A percentile compares a stretch with the other conserved stretches of the same genome.
Conservation (phyloP, 2,113 vertebrate species). For the Saimiri boliviensis region DNA sequence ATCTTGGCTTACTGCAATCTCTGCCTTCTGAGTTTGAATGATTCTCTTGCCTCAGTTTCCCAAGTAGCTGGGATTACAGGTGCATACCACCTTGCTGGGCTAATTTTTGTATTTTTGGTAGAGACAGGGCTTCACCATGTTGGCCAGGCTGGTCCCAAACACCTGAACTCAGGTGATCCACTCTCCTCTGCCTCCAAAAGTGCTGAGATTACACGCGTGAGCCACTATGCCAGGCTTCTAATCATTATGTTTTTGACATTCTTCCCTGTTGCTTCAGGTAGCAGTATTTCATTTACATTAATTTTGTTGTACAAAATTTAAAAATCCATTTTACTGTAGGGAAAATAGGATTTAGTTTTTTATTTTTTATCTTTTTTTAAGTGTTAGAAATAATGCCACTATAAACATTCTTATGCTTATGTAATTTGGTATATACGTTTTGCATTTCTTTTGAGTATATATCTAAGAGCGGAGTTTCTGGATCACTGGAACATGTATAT, state of each 20-base stretch:
- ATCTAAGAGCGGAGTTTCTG: not conserved
- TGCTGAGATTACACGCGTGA: too few species aligned
- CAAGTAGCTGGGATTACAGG: too few species aligned
- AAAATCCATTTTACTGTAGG: not conserved
- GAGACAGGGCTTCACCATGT: too few species aligned
- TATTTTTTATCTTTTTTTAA: not conserved
- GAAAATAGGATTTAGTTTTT: not conserved
- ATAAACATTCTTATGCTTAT: not conserved
- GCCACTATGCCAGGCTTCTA: not conserved
- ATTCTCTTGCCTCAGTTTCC: too few species aligned
- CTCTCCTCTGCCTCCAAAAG: too few species aligned
- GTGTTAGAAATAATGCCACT: not conserved
- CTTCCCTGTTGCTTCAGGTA: not conserved
- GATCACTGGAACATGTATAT: not conserved
- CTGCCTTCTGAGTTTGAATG: too few species aligned
- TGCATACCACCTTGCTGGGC: accelerated
- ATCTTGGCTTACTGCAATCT: too few species aligned
- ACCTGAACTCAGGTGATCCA: too few species aligned
- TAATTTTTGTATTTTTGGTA: too few species aligned
- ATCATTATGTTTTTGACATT: not conserved
- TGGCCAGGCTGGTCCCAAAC: too few species aligned
- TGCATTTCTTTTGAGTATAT: not conserved
- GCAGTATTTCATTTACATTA: not conserved
- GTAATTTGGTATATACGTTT: not conserved
- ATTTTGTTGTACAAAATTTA: not conserved